Conservation (phyloP, 2,888 invertebrate species). For the Beris morrisii region DNA sequence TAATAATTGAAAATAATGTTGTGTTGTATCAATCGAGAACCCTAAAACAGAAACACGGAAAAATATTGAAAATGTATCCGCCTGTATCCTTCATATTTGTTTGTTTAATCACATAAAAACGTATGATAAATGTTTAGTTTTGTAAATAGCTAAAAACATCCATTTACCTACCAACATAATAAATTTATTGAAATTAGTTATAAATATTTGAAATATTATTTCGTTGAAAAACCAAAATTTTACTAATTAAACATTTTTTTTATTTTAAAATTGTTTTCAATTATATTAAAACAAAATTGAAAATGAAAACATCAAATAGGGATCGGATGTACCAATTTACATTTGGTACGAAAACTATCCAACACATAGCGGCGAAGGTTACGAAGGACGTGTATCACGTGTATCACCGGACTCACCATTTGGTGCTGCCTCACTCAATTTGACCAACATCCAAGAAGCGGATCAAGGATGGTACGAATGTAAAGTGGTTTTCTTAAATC, state of each 20-base stretch:
- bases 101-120: too few relatives aligned
- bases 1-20: too few relatives aligned
- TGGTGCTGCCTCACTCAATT: conserved; percentile 91
- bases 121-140: too few relatives aligned
- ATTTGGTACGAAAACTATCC: conserved; percentile 98
- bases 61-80: too few relatives aligned
- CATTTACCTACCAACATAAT: not conserved
- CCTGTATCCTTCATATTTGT: not conserved
- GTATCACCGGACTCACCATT: conserved; percentile 86
- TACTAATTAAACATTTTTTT: conserved; percentile 18
- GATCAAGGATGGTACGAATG: conserved; percentile 98
- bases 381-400: conserved; percentile 88
- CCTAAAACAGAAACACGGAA: too few relatives aligned
- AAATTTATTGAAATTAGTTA: conserved; percentile 1
- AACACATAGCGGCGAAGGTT: conserved; percentile 92
- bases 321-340: conserved; percentile 94
- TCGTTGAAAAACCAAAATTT: not conserved
- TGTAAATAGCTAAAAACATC: not conserved
- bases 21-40: too few relatives aligned
- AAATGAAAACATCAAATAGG: conserved; percentile 61
- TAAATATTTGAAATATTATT: not conserved
- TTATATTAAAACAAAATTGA: conserved; percentile 1
- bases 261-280: conserved; percentile 20
- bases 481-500: conserved; percentile 92
- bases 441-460: conserved; percentile 89